phyloP scores from a whole-genome alignment of 2,113 vertebrate species.

The Nannobrachium achirus region DNA sequence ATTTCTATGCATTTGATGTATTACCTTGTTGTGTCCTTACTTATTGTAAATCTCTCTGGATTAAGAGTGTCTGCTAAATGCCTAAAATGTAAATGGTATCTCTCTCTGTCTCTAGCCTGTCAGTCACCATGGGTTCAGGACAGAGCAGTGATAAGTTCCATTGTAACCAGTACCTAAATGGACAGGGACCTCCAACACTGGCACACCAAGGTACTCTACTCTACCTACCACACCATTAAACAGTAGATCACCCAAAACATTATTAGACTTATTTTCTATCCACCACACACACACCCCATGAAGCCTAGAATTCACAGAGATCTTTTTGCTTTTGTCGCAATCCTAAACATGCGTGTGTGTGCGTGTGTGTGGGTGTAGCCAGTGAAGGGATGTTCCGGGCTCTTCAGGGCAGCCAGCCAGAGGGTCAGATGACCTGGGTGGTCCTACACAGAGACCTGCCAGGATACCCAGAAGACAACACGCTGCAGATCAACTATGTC shows the following conservation, averaged over 20 bases:
- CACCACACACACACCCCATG: not conserved
- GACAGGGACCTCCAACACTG: constrained; percentile 61
- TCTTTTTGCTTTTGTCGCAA: not conserved
- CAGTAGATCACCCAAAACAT: too few species aligned
- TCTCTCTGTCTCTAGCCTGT: not conserved
- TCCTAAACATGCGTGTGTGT: not conserved
- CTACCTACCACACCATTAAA: not conserved
- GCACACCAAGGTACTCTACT: constrained; percentile 54
- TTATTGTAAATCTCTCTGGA: too few species aligned
- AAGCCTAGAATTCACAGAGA: not conserved
- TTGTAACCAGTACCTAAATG: constrained; percentile 71
- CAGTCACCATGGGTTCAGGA: constrained; percentile 64
- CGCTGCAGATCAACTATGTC: constrained; percentile 62
- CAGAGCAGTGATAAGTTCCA: constrained; percentile 71
- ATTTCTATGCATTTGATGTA: too few species aligned
- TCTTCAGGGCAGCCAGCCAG: constrained; percentile 50
- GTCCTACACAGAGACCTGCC: constrained; percentile 54
- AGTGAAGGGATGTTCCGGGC: not conserved
- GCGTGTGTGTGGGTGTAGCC: constrained; percentile 35
- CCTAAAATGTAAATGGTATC: too few species aligned
- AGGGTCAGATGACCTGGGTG: constrained; percentile 61
- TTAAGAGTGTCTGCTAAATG: too few species aligned
- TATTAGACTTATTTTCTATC: too few species aligned
- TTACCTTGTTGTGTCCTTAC: too few species aligned
- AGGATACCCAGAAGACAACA: constrained; percentile 56